Conservation (phyloP, 53 echinoderm and acorn worm genomes). For the Paracentrotus lividus region DNA sequence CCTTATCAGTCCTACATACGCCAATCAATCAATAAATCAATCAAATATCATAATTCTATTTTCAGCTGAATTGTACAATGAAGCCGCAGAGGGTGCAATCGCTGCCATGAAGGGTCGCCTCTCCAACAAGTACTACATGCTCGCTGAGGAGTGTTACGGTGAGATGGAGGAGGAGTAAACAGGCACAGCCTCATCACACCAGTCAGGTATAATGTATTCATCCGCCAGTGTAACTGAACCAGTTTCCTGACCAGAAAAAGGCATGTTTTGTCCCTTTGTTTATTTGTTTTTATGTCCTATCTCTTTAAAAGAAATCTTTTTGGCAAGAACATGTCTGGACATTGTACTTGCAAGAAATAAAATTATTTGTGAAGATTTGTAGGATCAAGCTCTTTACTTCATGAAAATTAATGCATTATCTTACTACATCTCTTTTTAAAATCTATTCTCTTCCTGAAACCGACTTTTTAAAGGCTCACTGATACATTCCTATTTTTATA, state of each 20-base stretch:
- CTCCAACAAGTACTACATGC: slow-evolving; percentile 99
- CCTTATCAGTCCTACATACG: no score
- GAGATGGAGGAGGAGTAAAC: slow-evolving; percentile 84
- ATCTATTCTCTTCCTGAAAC: not conserved
- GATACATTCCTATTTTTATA: slow-evolving; percentile 12
- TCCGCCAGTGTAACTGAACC: slow-evolving; percentile 4
- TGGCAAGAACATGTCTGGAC: not conserved
- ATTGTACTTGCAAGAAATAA: not conserved
- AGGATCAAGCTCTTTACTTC: not conserved
- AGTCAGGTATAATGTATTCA: slow-evolving; percentile 50
- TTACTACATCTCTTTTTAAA: not conserved
- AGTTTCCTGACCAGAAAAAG: not conserved
- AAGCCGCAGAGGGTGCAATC: slow-evolving; percentile 94
- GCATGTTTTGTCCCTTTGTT: not conserved
- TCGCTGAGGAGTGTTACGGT: slow-evolving; percentile 94
- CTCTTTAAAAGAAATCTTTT: not conserved
- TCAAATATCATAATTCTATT: no score
- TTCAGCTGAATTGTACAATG: slow-evolving; percentile 92
- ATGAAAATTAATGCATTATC: not conserved
- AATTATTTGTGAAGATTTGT: not conserved
- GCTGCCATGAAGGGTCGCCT: slow-evolving; percentile 93
- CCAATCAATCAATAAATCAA: no score
- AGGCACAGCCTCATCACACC: not conserved
- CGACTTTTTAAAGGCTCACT: not conserved
- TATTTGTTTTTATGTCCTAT: not conserved